phyloP scores from a whole-genome alignment of 2,888 invertebrate genomes.

The Phyllotreta cruciferae region DNA sequence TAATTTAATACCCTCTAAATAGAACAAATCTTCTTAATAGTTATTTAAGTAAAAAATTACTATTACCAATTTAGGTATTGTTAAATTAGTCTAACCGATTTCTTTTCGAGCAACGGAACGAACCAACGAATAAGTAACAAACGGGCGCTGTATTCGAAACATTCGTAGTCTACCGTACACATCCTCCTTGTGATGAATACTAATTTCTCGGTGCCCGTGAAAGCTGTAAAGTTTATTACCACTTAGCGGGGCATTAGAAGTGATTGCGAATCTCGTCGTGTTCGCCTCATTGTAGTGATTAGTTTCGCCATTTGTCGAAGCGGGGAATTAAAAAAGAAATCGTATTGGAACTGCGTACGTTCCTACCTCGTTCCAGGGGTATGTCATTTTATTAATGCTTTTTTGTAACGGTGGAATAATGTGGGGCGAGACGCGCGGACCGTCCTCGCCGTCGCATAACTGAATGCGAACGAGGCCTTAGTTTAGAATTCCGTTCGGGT shows the following conservation, averaged over 20 bases:
- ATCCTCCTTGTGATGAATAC: slow-evolving; percentile 55
- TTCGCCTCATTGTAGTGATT: slow-evolving; percentile 42
- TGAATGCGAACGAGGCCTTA: slow-evolving; percentile 25
- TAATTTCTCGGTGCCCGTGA: slow-evolving; percentile 49
- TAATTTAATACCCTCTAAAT: too few species aligned
- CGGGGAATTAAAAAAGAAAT: slow-evolving; percentile 35
- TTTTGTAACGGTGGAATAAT: slow-evolving; percentile 31
- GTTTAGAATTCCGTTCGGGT: slow-evolving; percentile 33
- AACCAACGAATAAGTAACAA: slow-evolving; percentile 6
- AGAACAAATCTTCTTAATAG: not conserved
- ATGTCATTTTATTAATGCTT: slow-evolving; percentile 39
- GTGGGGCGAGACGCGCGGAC: slow-evolving; percentile 3
- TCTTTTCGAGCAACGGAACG: slow-evolving; percentile 2
- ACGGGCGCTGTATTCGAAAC: slow-evolving; percentile 31
- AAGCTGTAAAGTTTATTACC: slow-evolving; percentile 56
- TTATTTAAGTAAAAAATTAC: not conserved
- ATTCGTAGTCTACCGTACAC: slow-evolving; percentile 40
- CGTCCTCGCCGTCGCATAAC: not conserved
- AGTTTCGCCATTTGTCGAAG: slow-evolving; percentile 38
- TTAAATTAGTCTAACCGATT: slow-evolving; percentile 13
- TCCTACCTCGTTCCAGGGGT: slow-evolving; percentile 40
- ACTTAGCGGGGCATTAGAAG: slow-evolving; percentile 59
- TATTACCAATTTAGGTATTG: slow-evolving; percentile 12
- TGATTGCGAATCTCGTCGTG: slow-evolving; percentile 50
- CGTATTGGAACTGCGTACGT: slow-evolving; percentile 46